Evolutionary conservation across 1,140 invertebrate genomes (phyloP).

Genomic region (Ooceraea biroi): DNA sequence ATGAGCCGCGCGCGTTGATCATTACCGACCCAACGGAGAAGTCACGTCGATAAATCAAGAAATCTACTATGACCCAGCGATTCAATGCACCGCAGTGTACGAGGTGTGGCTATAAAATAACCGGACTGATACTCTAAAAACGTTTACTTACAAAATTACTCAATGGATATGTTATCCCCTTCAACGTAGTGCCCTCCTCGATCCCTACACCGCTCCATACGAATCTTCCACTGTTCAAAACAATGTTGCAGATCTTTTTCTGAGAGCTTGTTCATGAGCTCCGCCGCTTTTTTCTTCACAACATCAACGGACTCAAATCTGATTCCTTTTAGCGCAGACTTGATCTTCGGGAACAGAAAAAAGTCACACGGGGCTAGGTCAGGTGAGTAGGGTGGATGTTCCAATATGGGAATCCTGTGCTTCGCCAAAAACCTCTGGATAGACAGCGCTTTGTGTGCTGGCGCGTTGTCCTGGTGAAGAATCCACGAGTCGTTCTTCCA

Average conservation of each 20-base stretch:
- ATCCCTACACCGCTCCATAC: not conserved
- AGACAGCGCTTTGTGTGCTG: too few species aligned
- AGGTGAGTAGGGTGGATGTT: slow-evolving; percentile 78
- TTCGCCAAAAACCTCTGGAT: slow-evolving; percentile 71
- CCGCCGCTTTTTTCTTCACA: not conserved
- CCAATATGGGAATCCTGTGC: slow-evolving; percentile 63
- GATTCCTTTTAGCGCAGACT: slow-evolving; percentile 71
- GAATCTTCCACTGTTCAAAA: not conserved
- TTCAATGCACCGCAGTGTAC: too few species aligned
- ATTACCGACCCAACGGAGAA: too few species aligned
- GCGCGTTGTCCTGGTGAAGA: slow-evolving; percentile 77
- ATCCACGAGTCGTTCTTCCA: slow-evolving; percentile 62
- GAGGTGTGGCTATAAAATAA: too few species aligned
- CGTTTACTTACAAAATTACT: too few species aligned
- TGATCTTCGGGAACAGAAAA: slow-evolving; percentile 80
- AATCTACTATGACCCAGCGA: too few species aligned
- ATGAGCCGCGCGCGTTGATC: too few species aligned
- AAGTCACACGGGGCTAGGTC: slow-evolving; percentile 81
- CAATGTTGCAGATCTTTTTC: slow-evolving; percentile 2
- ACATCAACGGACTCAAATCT: not conserved
- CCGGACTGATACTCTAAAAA: too few species aligned
- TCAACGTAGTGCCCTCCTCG: slow-evolving; percentile 13
- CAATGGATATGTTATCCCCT: too few species aligned
- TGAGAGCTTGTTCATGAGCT: not conserved
- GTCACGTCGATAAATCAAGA: too few species aligned